These are phyloP conservation scores for Bombus waltoni DNA, from an alignment of 1,140 invertebrate genomes.

Conservation along the genomic window DNA sequence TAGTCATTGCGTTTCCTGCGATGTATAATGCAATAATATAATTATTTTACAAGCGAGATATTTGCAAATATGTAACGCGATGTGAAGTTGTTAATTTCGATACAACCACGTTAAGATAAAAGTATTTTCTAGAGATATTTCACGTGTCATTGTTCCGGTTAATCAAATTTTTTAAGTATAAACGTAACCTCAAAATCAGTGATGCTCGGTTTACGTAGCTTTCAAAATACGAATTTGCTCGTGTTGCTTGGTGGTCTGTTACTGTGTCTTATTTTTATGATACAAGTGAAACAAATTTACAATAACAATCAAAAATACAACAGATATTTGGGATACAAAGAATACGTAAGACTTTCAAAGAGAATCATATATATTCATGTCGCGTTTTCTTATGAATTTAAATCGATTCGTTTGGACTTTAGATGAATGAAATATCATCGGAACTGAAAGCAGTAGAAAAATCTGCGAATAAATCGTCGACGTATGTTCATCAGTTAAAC, in stretches of 20 bases:
- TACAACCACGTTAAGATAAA: not conserved
- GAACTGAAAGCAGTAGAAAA: conserved; percentile 81
- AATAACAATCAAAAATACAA: conserved; percentile 81
- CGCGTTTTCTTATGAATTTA: conserved; percentile 48
- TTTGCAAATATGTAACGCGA: not conserved
- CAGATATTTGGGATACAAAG: conserved; percentile 79
- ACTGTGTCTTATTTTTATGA: conserved; percentile 79
- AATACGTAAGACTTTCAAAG: conserved; percentile 78
- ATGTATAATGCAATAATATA: not conserved
- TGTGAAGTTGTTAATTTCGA: not conserved
- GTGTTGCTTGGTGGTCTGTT: conserved; percentile 74
- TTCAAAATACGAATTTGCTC: conserved; percentile 77
- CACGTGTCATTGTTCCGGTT: not conserved
- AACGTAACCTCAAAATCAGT: conserved; percentile 64
- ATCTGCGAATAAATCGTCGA: conserved; percentile 80
- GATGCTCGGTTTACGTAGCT: conserved; percentile 77
- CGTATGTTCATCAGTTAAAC: conserved; percentile 76
- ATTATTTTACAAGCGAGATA: not conserved
- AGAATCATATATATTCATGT: not conserved
- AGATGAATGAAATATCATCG: conserved; percentile 83
- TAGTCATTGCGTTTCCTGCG: not conserved
- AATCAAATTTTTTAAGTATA: not conserved
- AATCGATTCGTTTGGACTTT: conserved; percentile 2
- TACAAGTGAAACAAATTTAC: conserved; percentile 82
- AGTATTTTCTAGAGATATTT: not conserved